Conservation (phyloP, 2,797 vertebrate genomes). For the Diplodus sargus region DNA sequence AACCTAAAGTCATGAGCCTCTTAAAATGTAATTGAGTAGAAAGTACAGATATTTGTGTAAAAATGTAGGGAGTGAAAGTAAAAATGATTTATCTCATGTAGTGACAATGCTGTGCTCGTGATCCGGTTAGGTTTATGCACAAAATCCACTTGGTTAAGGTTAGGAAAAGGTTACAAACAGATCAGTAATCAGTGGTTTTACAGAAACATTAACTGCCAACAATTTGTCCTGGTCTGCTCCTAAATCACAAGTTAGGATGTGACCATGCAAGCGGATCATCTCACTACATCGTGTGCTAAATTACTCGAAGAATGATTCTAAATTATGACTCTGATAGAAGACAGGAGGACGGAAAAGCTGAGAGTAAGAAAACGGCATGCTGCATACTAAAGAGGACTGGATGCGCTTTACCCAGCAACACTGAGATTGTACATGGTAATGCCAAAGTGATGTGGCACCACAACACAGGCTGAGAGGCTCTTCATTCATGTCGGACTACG, state of each 20-base stretch:
- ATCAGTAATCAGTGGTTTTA: too few relatives aligned
- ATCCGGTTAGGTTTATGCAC: too few relatives aligned
- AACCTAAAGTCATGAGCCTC: too few relatives aligned
- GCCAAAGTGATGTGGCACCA: background rate
- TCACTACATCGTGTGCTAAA: background rate
- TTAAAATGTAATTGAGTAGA: too few relatives aligned
- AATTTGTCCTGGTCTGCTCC: background rate
- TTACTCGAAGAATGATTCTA: background rate
- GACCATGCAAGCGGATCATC: background rate
- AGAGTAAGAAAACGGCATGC: background rate
- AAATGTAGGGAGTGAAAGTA: too few relatives aligned
- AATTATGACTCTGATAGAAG: background rate
- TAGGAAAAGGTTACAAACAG: too few relatives aligned
- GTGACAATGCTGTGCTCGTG: too few relatives aligned
- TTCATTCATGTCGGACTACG: background rate
- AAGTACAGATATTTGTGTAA: too few relatives aligned
- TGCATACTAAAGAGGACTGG: background rate
- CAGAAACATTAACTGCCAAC: too few relatives aligned
- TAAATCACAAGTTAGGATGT: background rate
- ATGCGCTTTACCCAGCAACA: conserved; percentile 9
- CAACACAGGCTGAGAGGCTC: background rate
- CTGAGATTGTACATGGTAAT: background rate
- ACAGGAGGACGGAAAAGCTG: background rate
- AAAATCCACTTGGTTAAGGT: too few relatives aligned
- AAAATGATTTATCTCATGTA: too few relatives aligned